These are phyloP conservation scores for Petrophora chlorosata DNA, from an alignment of 2,888 invertebrate genomes.

Conservation along the genomic window DNA sequence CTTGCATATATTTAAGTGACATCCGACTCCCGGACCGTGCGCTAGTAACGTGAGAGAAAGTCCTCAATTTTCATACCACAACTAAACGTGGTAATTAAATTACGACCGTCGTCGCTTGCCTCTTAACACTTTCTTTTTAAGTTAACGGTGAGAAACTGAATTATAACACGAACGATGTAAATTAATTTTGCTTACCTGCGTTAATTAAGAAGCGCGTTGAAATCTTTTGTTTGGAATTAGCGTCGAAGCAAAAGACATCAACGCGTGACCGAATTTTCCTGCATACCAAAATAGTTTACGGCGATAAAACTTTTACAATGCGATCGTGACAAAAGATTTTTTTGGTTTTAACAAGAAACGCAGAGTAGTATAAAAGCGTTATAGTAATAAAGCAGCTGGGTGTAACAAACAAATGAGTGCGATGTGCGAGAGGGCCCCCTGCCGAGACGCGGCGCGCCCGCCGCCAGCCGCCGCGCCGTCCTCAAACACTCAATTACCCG, in stretches of 20 bases:
- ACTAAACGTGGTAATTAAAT: slow-evolving; percentile 4
- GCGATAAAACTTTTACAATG: slow-evolving; percentile 26
- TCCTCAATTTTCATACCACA: neutral
- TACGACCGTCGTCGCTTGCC: neutral
- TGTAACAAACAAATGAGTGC: slow-evolving; percentile 53
- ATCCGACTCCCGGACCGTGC: no score
- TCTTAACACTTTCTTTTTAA: slow-evolving; percentile 18
- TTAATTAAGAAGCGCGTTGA: slow-evolving; percentile 28
- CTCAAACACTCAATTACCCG: slow-evolving; percentile 72
- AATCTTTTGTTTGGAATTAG: slow-evolving; percentile 34
- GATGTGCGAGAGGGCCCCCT: slow-evolving; percentile 39
- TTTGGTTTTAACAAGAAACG: slow-evolving; percentile 37
- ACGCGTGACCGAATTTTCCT: slow-evolving; percentile 27
- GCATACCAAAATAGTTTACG: slow-evolving; percentile 12
- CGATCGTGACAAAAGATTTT: slow-evolving; percentile 26
- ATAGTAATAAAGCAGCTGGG: slow-evolving; percentile 52
- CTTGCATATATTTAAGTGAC: neutral
- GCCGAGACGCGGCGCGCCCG: slow-evolving; percentile 39
- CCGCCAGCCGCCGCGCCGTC: slow-evolving; percentile 52
- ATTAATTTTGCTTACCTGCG: slow-evolving; percentile 18
- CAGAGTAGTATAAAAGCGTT: slow-evolving; percentile 50
- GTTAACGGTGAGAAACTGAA: neutral
- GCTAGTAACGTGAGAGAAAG: slow-evolving; percentile 10
- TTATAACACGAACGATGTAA: neutral
- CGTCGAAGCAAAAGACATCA: slow-evolving; percentile 28